Percentiles rank a stretch among this genome's conserved stretches.
Evolutionary conservation across 1,140 invertebrate genomes (phyloP).

Genomic region (Hycleus phaleratus): DNA sequence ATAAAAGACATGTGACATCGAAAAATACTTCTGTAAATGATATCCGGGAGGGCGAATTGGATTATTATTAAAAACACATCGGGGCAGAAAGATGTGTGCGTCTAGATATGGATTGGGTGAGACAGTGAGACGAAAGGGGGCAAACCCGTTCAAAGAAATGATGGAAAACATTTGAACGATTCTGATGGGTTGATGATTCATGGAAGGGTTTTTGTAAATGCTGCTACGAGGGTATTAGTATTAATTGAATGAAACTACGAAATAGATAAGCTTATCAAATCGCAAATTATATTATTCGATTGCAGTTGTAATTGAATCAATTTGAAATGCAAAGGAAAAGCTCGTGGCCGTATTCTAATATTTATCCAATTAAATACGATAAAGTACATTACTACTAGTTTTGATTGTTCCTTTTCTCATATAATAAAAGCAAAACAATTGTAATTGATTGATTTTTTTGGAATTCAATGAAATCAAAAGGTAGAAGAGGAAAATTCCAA

Average conservation of each 20-base stretch:
- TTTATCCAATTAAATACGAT: constrained; percentile 5
- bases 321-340: constrained; percentile 8
- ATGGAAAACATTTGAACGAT: constrained; percentile 2
- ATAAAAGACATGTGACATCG: constrained; percentile 32
- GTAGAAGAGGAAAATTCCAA: no score
- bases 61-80: constrained; percentile 25
- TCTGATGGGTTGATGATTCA: constrained; percentile 4
- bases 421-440: no score
- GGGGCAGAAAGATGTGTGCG: constrained; percentile 17
- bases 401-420: no score
- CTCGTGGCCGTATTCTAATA: neutral
- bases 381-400: neutral
- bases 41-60: constrained; percentile 15
- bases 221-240: neutral
- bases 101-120: neutral
- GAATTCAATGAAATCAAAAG: no score
- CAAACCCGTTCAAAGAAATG: neutral
- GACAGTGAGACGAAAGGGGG: neutral
- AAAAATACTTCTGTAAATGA: constrained; percentile 29
- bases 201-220: constrained; percentile 3
- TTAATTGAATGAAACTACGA: constrained; percentile 13
- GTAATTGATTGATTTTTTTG: no score
- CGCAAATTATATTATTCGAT: constrained; percentile 11
- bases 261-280: constrained; percentile 16
- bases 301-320: constrained; percentile 10